Evolutionary conservation across 2,797 vertebrate species (phyloP).

Genomic region (Spheniscus humboldti): DNA sequence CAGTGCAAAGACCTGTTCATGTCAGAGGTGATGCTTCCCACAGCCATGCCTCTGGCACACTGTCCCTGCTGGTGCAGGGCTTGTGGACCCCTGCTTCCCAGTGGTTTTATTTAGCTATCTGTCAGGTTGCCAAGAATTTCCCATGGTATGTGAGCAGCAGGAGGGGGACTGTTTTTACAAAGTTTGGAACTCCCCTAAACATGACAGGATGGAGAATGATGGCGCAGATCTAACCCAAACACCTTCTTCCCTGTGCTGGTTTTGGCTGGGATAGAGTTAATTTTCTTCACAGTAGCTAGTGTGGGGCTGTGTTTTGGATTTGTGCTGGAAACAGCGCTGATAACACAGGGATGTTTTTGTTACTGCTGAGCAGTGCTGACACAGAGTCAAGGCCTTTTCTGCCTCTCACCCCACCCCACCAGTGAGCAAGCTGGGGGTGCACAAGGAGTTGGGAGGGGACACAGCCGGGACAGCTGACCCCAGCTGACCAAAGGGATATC

Average conservation of each 20-base stretch:
- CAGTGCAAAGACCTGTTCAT: neutral
- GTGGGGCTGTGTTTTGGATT: no score
- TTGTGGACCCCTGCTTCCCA: neutral
- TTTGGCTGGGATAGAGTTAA: no score
- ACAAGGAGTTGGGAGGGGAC: no score
- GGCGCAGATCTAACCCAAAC: neutral
- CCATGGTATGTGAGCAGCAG: neutral
- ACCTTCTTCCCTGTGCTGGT: neutral
- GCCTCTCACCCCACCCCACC: no score
- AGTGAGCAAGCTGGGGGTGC: no score
- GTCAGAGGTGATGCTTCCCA: neutral
- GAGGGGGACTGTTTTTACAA: neutral
- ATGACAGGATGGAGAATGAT: neutral
- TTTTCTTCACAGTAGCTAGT: no score
- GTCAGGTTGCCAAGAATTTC: neutral
- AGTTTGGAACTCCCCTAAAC: neutral
- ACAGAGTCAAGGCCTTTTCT: no score
- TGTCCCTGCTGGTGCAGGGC: neutral
- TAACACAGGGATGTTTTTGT: no score
- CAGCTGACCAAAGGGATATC: no score
- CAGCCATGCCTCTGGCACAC: fast-evolving
- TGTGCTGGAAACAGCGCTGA: no score
- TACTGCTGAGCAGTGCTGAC: no score
- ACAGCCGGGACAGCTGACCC: no score
- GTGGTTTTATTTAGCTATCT: neutral